phyloP scores from a whole-genome alignment of 1,140 invertebrate genomes.

The Zaprionus tsacasi region DNA sequence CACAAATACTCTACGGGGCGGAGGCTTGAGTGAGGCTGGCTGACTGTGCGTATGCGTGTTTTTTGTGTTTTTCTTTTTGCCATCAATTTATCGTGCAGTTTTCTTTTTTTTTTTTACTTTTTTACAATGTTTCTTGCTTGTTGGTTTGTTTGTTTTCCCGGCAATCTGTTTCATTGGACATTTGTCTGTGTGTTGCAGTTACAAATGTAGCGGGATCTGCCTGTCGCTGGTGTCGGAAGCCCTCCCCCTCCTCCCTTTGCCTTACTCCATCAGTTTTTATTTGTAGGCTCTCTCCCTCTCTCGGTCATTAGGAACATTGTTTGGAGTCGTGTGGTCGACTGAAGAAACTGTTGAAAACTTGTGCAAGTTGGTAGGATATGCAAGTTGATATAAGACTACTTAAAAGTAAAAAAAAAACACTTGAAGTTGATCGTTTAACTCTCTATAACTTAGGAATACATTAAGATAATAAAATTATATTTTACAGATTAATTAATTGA shows the following conservation, averaged over 20 bases:
- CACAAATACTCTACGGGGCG: conserved; percentile 6
- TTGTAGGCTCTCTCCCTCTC: conserved; percentile 56
- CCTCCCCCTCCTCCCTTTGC: not conserved
- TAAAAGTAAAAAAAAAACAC: not conserved
- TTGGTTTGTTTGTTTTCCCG: conserved; percentile 68
- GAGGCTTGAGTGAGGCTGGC: conserved; percentile 1
- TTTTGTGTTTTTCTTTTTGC: conserved; percentile 68
- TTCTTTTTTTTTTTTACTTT: conserved; percentile 27
- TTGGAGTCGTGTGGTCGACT: conserved; percentile 52
- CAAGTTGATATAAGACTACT: too few species aligned
- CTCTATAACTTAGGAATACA: too few species aligned
- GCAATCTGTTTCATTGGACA: conserved; percentile 81
- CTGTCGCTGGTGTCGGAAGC: conserved; percentile 32
- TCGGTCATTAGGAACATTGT: conserved; percentile 69
- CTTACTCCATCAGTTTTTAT: conserved; percentile 10
- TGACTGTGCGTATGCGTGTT: not conserved
- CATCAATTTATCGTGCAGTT: conserved; percentile 76
- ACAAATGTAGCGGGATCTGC: conserved; percentile 40
- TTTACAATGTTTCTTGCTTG: conserved; percentile 28
- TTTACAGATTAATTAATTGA: too few species aligned
- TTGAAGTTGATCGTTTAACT: not conserved
- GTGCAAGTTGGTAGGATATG: not conserved
- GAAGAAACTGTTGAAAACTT: conserved; percentile 5
- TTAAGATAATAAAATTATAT: too few species aligned
- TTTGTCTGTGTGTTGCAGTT: conserved; percentile 71